These are phyloP conservation scores for Malurus elegans DNA, from an alignment of 2,113 vertebrate genomes.

Conservation along the genomic window DNA sequence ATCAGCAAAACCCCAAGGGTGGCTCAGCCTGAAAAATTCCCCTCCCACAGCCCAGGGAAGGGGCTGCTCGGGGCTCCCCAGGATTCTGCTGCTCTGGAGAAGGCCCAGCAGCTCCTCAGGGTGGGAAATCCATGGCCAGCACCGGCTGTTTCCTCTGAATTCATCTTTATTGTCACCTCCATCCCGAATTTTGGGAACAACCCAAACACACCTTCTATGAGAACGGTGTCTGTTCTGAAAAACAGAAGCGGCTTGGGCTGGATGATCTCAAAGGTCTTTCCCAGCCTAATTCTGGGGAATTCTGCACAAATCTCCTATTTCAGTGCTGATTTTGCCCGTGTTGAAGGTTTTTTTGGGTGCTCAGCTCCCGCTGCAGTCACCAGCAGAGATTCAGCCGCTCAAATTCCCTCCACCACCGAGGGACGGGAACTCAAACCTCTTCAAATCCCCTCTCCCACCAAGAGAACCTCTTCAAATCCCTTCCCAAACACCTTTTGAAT, in stretches of 20 bases:
- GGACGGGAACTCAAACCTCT: neutral
- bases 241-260: neutral
- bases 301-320: neutral
- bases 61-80: conserved; percentile 27
- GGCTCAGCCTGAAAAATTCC: conserved; percentile 28
- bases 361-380: neutral
- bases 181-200: rapidly evolving
- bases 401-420: neutral
- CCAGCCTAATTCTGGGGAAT: neutral
- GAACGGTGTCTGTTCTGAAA: neutral
- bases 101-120: neutral
- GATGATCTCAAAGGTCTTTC: neutral
- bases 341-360: neutral
- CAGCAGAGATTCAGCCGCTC: neutral
- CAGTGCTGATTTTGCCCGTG: neutral
- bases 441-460: neutral
- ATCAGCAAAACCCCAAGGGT: neutral
- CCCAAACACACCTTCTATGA: rapidly evolving
- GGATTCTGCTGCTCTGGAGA: neutral
- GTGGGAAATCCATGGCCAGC: neutral
- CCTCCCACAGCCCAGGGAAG: conserved; percentile 35
- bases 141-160: neutral
- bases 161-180: neutral
- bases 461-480: neutral
- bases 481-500: neutral